Evolutionary conservation across 1,140 invertebrate species (phyloP), one percentile per base, ranked within the genome.

Genomic region (Hydropsyche tenuis): DNA sequence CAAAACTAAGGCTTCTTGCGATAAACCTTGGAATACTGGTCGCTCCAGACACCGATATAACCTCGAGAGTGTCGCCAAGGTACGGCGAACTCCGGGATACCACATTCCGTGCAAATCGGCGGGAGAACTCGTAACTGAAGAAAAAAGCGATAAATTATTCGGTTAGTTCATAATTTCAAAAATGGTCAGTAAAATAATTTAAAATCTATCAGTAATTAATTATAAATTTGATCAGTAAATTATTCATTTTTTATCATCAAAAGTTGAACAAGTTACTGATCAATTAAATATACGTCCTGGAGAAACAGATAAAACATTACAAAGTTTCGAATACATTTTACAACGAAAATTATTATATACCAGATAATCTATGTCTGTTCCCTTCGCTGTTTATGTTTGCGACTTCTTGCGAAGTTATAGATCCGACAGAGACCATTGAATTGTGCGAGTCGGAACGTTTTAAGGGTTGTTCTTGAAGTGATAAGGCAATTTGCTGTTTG

Each of bases 21-120:
- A 98, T 12, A 99, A 83, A 0, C 95, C 94, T 86, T 99, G 96
- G 82, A 99, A 99, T 37, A 97, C 98, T 72, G 93, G 91, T 78
- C 91, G 91, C 84, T 99, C 97, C 5, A 99, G 89, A 82, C 97
- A 99, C 69, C 97, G 88, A 84, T 98, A 99, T 0, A 99, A 86
- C 76, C 98, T 92, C 0, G 96, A 98, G 1, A 99, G 84, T 80
- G 96, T 99, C 23, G 99, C 93, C 7, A 99, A 83, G 0, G 97
- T 98, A 63, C 98, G 86, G 14, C 97, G 87, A 0, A 99, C 96
- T 0, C 95, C 97, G 0, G 98, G 98, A 86, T 99, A 99, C 98
- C 98, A 99, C 96, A 99, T 98, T 0, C 97, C 98, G 85, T 99
- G 98, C 7, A 99, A 85, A 87, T 99, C 97, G 22, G 97, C 96